Conservation (phyloP, 2,888 invertebrate species). For the Mesoligia furuncula region DNA sequence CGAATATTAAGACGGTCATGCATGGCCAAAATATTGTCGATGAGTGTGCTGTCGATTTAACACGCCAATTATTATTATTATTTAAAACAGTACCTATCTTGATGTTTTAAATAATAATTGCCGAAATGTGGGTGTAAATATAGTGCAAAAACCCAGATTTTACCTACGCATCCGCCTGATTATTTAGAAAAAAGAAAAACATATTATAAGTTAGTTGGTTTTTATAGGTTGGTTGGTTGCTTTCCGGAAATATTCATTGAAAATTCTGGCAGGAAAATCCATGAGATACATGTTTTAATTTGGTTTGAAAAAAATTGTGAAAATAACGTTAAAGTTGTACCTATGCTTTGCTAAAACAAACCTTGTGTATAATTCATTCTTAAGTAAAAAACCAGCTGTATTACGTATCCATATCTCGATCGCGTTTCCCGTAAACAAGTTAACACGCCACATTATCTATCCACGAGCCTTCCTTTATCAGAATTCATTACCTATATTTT, state of each 20-base stretch:
- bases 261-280: background rate
- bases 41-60: background rate
- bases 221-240: too few species aligned
- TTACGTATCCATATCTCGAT: conserved; percentile 59
- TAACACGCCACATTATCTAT: conserved; percentile 69
- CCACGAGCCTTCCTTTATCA: conserved; percentile 80
- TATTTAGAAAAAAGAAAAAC: background rate
- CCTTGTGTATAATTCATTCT: conserved; percentile 5
- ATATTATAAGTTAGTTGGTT: too few species aligned
- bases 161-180: background rate
- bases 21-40: background rate
- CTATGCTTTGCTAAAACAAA: background rate
- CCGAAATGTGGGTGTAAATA: background rate
- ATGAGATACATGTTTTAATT: too few species aligned
- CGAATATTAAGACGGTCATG: conserved; percentile 39
- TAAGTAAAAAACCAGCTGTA: conserved; percentile 16
- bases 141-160: too few species aligned
- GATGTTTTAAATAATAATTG: background rate
- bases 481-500: conserved; percentile 88
- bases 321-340: background rate
- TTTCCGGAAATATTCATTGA: background rate
- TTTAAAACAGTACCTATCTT: background rate
- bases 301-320: too few species aligned
- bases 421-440: conserved; percentile 61
- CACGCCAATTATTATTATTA: background rate